A percentile compares a stretch with the other conserved stretches of the same genome.
Conservation (phyloP, 2,797 vertebrate species). For the Coregonus sp. region DNA sequence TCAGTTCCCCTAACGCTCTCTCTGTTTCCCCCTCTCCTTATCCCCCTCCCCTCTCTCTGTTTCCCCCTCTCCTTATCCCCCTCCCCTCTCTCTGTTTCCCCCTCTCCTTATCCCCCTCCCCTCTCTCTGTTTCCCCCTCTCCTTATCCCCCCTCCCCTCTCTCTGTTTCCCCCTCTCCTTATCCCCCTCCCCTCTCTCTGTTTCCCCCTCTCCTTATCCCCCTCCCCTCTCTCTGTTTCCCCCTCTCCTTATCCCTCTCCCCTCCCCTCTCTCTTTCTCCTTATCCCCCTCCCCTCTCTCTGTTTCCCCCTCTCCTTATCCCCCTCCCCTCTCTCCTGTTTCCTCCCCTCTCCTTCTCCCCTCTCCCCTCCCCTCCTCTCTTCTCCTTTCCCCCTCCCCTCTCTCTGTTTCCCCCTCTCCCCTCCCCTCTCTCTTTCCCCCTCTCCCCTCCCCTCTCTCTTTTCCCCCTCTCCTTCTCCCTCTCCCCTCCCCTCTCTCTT, state of each 20-base stretch:
- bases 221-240: background rate
- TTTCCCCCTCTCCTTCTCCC: no score
- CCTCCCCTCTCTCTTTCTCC: background rate
- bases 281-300: background rate
- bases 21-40: background rate
- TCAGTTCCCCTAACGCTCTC: background rate
- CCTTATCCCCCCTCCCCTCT: no score
- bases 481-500: no score
- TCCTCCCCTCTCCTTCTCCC: no score
- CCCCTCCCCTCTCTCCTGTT: background rate
- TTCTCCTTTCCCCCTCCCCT: background rate
- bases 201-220: background rate
- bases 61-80: no score
- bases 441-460: conserved; percentile 1
- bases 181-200: background rate
- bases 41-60: conserved; percentile 9
- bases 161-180: background rate
- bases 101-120: no score
- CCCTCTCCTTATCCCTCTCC: background rate
- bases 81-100: no score
- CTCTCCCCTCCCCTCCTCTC: background rate
- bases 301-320: no score
- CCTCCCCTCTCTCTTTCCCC: background rate
- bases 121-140: no score
- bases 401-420: background rate